Evolutionary conservation across 2,888 invertebrate genomes (phyloP).

Genomic region (Lepidocyrtinus sp.): DNA sequence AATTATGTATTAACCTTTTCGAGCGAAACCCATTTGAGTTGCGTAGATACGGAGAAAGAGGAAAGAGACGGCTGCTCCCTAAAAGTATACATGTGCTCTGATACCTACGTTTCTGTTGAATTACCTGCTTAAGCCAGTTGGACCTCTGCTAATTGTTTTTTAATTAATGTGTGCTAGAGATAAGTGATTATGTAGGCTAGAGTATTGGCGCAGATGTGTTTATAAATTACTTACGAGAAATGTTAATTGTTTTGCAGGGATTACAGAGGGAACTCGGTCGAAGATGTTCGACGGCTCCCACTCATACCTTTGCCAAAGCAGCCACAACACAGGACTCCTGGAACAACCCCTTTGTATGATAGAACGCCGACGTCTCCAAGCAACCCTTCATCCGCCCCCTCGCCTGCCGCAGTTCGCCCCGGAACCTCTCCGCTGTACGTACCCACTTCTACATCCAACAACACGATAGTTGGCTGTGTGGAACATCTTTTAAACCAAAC

Average conservation of each 20-base stretch:
- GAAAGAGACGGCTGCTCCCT: not conserved
- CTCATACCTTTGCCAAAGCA: conserved; percentile 67
- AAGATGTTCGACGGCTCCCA: conserved; percentile 69
- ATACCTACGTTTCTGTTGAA: not conserved
- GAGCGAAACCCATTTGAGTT: conserved; percentile 3
- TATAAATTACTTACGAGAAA: conserved; percentile 24
- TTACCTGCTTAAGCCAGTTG: not conserved
- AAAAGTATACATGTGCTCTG: not conserved
- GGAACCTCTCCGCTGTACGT: conserved; percentile 66
- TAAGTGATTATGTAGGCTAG: conserved; percentile 3
- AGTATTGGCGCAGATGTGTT: conserved; percentile 31
- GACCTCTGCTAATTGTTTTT: conserved; percentile 14
- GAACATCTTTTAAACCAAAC: conserved; percentile 70
- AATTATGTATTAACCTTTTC: conserved; percentile 1
- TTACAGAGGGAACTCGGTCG: conserved; percentile 69
- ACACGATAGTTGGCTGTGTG: conserved; percentile 69
- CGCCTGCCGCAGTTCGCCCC: conserved; percentile 64
- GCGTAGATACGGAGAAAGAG: not conserved
- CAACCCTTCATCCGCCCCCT: conserved; percentile 66
- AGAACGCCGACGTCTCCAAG: conserved; percentile 69
- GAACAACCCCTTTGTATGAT: conserved; percentile 69
- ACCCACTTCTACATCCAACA: conserved; percentile 66
- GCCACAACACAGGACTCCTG: conserved; percentile 64
- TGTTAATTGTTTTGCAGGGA: conserved; percentile 63
- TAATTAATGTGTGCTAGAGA: conserved; percentile 22